Evolutionary conservation across 2,113 vertebrate species (phyloP).

Genomic region (Cairina moschata): DNA sequence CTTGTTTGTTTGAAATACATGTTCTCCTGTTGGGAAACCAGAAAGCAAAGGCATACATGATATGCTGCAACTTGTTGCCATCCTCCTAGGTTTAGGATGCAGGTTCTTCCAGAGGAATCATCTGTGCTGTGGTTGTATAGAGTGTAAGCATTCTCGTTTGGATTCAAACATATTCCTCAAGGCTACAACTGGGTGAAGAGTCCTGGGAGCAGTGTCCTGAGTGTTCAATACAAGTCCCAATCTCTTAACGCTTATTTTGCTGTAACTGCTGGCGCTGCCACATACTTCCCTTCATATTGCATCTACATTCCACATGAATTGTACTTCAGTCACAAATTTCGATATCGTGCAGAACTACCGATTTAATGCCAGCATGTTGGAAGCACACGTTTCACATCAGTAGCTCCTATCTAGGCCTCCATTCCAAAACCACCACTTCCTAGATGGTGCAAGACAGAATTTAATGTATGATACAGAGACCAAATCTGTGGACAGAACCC

Average conservation of each 20-base stretch:
- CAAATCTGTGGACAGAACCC: background rate
- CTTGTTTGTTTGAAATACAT: background rate
- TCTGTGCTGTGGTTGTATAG: background rate
- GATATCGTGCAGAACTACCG: background rate
- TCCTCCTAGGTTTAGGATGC: background rate
- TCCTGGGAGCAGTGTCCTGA: background rate
- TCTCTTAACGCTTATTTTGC: background rate
- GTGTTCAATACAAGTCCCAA: background rate
- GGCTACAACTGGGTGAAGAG: rapidly evolving
- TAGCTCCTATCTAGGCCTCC: background rate
- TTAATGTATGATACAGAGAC: background rate
- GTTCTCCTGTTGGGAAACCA: background rate
- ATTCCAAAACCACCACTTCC: background rate
- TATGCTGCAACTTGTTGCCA: background rate
- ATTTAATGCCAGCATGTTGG: background rate
- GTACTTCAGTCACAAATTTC: background rate
- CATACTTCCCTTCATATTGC: background rate
- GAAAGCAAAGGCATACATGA: background rate
- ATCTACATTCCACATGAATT: background rate
- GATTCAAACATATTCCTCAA: background rate
- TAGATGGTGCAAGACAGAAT: background rate
- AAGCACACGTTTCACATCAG: background rate
- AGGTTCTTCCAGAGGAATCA: background rate
- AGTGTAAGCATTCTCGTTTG: background rate
- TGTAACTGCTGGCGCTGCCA: background rate